Conservation (phyloP, 2,113 vertebrate species). For the Carassius carassius region DNA sequence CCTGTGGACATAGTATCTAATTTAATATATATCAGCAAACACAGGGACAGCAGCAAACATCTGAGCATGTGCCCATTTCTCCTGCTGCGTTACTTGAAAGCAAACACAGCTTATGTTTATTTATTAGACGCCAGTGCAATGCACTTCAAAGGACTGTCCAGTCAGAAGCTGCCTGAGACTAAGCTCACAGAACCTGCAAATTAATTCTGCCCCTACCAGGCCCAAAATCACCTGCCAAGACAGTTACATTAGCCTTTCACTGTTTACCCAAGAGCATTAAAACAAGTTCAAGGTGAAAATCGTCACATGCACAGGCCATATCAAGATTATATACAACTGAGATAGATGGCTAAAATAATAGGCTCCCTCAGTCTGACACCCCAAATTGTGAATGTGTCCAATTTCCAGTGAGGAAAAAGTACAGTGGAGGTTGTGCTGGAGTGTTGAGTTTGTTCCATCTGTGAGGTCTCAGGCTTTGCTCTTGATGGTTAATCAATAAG, state of each 20-base stretch:
- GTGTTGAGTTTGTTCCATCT: constrained; percentile 26
- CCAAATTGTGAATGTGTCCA: neutral
- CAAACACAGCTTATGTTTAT: constrained; percentile 65
- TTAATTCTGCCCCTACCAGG: constrained; percentile 21
- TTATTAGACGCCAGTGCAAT: constrained; percentile 61
- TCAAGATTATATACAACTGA: constrained; percentile 6
- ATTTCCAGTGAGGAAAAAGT: constrained; percentile 16
- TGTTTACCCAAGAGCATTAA: constrained; percentile 27
- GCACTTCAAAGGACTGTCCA: constrained; percentile 68
- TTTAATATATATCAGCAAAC: constrained; percentile 29
- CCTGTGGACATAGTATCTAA: constrained; percentile 21
- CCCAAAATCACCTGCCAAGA: constrained; percentile 24
- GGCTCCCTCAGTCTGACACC: neutral
- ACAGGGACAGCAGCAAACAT: constrained; percentile 8
- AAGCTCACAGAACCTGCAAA: constrained; percentile 26
- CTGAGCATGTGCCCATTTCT: constrained; percentile 2
- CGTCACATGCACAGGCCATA: neutral
- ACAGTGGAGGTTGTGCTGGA: neutral
- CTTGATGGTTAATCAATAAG: constrained; percentile 42
- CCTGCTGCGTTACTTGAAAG: constrained; percentile 51
- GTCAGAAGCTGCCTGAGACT: constrained; percentile 10
- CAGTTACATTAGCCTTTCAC: neutral
- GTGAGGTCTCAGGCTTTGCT: constrained; percentile 21
- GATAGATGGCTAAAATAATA: constrained; percentile 13
- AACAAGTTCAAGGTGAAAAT: constrained; percentile 14